Conservation (phyloP, 2,113 vertebrate genomes). For the Xenus cinereus region DNA sequence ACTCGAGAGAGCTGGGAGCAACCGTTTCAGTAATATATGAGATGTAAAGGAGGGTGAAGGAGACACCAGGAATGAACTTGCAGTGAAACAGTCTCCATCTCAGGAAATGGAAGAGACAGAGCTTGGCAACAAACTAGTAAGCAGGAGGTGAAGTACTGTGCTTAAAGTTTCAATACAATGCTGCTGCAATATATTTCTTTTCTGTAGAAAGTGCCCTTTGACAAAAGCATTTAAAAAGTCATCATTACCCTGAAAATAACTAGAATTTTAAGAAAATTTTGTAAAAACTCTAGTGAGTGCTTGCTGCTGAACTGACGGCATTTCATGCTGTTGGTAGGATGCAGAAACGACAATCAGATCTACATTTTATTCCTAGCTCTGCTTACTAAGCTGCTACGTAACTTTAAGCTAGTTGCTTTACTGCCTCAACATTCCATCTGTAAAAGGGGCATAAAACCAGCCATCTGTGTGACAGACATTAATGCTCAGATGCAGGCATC, state of each 20-base stretch:
- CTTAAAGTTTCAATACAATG: neutral
- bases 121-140: neutral
- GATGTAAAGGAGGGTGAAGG: slow-evolving; percentile 6
- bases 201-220: neutral
- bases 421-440: neutral
- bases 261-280: neutral
- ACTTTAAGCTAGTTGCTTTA: neutral
- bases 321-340: fast-evolving
- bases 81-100: neutral
- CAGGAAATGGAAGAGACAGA: neutral
- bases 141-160: neutral
- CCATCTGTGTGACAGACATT: neutral
- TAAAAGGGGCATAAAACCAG: neutral
- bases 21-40: neutral
- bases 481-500: neutral
- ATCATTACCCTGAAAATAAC: neutral
- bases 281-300: neutral
- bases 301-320: neutral
- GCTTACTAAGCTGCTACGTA: neutral
- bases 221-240: neutral
- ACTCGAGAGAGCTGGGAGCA: neutral
- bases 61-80: neutral
- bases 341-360: neutral
- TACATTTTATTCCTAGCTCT: neutral
- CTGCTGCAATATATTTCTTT: neutral